phyloP scores from a whole-genome alignment of 1,140 invertebrate species.

The Olivierus martensii region DNA sequence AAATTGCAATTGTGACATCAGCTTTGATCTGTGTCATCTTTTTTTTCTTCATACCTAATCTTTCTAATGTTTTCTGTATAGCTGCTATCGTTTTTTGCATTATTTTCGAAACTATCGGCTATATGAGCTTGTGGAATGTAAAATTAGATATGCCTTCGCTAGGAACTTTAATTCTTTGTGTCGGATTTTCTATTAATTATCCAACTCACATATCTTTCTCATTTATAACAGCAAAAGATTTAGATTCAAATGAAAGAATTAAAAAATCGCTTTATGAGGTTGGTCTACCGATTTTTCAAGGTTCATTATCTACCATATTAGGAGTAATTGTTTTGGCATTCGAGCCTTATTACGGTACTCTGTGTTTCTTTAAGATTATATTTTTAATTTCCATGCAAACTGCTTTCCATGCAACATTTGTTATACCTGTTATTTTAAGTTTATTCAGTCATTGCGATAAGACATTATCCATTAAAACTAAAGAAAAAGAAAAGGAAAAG shows the following conservation, averaged over 20 bases:
- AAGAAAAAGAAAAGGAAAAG: too few species aligned
- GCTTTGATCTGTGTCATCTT: slow-evolving; percentile 89
- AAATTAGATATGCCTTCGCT: slow-evolving; percentile 93
- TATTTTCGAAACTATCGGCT: slow-evolving; percentile 86
- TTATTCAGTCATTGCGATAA: too few species aligned
- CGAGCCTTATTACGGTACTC: slow-evolving; percentile 27
- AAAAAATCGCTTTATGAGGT: not conserved
- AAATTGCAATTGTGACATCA: slow-evolving; percentile 80
- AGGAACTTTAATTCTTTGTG: slow-evolving; percentile 97
- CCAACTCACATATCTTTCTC: slow-evolving; percentile 94
- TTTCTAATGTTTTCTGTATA: slow-evolving; percentile 84
- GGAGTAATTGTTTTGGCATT: not conserved
- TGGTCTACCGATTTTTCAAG: not conserved
- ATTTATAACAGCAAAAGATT: not conserved
- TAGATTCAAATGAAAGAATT: slow-evolving; percentile 4
- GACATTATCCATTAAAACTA: too few species aligned
- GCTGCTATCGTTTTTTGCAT: slow-evolving; percentile 90
- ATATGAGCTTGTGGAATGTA: slow-evolving; percentile 89
- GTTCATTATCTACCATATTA: not conserved
- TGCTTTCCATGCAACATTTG: too few species aligned
- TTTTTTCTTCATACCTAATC: slow-evolving; percentile 88
- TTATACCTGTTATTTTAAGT: too few species aligned
- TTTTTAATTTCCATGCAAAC: not conserved
- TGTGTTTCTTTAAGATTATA: not conserved
- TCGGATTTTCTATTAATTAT: slow-evolving; percentile 94